A percentile compares a stretch with the other conserved stretches of the same genome.
These are phyloP conservation scores for Saccopteryx bilineata DNA, from an alignment of 2,113 vertebrate species.

Conservation along the genomic window DNA sequence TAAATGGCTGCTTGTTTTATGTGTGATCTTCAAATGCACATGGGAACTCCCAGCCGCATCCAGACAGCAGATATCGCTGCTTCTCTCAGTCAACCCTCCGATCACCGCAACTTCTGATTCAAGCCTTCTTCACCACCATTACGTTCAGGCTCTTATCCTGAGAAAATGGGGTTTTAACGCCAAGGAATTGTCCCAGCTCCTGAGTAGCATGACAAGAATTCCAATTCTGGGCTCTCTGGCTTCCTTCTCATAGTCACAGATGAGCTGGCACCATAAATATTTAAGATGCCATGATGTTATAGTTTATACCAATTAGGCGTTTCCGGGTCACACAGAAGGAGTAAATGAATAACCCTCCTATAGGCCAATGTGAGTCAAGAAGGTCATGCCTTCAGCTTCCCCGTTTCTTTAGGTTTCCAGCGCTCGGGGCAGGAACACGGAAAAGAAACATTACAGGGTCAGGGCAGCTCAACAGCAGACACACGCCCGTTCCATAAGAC, in stretches of 20 bases:
- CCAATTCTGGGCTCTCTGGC: not conserved
- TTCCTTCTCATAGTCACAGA: not conserved
- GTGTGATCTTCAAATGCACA: not conserved
- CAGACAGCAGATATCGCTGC: not conserved
- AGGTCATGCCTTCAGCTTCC: not conserved
- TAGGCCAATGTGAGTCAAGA: not conserved
- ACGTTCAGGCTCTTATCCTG: not conserved
- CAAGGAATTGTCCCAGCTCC: not conserved
- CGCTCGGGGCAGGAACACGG: not conserved
- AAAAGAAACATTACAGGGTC: not conserved
- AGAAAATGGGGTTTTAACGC: not conserved
- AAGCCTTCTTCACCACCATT: not conserved
- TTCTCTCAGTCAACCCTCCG: not conserved
- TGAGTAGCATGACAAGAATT: not conserved
- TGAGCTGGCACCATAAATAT: slow-evolving; percentile 22
- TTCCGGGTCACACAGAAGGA: not conserved
- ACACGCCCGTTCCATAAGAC: fast-evolving
- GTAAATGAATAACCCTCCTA: too few species aligned
- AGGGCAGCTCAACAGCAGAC: fast-evolving
- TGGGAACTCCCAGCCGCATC: not conserved
- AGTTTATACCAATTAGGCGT: not conserved
- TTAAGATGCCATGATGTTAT: not conserved
- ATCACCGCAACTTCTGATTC: not conserved
- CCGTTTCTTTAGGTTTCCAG: not conserved
- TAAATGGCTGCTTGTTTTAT: not conserved